These are phyloP conservation scores for Sclerurus mexicanus DNA, from an alignment of 2,113 vertebrate genomes.

Conservation along the genomic window DNA sequence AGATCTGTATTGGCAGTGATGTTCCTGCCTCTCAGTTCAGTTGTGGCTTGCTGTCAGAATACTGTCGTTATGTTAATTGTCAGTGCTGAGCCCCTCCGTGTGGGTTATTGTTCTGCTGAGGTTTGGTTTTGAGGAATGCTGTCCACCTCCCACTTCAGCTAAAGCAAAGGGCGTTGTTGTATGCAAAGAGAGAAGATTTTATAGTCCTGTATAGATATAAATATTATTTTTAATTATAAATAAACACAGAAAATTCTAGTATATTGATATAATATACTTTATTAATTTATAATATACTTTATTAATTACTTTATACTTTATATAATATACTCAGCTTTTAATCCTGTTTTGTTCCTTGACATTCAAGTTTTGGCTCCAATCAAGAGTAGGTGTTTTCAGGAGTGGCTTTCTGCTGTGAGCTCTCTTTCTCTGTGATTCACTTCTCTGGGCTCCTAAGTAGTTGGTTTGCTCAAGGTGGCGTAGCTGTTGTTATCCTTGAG, in stretches of 20 bases:
- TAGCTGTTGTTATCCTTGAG: constrained; percentile 12
- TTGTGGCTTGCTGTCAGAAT: background rate
- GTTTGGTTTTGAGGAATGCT: background rate
- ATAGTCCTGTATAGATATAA: background rate
- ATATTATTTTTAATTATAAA: background rate
- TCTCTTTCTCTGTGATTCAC: background rate
- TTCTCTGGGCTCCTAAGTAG: background rate
- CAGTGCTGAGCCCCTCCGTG: fast-evolving
- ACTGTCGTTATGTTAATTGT: background rate
- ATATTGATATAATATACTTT: no score
- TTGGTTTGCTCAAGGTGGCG: constrained; percentile 33
- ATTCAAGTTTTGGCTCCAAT: background rate
- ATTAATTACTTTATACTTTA: no score
- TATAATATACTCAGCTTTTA: constrained; percentile 14
- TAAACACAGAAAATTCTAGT: background rate
- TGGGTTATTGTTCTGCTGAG: background rate
- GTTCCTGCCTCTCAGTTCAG: background rate
- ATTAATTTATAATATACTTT: no score
- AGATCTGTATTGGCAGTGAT: background rate
- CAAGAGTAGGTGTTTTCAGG: background rate
- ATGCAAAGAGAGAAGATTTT: background rate
- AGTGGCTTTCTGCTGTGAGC: background rate
- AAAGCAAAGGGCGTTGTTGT: background rate
- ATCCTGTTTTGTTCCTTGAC: background rate
- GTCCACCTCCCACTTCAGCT: background rate